A percentile compares a stretch with the other conserved stretches of the same genome.
Evolutionary conservation across 2,888 invertebrate species (phyloP).

Genomic region (Holacanthella duospinosa): DNA sequence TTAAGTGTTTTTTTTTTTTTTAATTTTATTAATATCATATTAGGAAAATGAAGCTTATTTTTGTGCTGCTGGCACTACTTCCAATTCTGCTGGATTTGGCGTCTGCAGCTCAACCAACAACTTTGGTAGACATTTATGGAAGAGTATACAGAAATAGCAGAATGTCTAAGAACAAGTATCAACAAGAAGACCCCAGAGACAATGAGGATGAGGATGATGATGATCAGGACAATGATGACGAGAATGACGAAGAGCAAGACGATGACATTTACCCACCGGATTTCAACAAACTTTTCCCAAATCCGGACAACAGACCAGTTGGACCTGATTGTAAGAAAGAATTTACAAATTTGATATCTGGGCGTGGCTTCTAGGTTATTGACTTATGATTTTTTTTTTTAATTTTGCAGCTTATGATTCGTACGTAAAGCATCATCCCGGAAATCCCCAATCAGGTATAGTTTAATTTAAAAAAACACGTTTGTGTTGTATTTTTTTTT

Average conservation of each 20-base stretch:
- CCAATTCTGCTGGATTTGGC: background rate
- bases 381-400: background rate
- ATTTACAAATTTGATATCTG: background rate
- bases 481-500: background rate
- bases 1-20: background rate
- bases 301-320: constrained; percentile 8
- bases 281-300: constrained; percentile 16
- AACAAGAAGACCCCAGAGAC: too few species aligned
- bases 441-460: background rate
- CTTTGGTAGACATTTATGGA: background rate
- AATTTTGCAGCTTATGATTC: background rate
- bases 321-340: constrained; percentile 14
- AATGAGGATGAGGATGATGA: constrained; percentile 13
- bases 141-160: background rate
- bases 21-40: background rate
- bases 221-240: constrained; percentile 13
- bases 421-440: background rate
- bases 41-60: background rate
- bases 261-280: constrained; percentile 13
- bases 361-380: too few species aligned
- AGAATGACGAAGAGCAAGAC: constrained; percentile 12
- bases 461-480: background rate
- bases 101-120: background rate
- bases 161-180: too few species aligned
- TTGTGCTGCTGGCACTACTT: background rate